A percentile compares a stretch with the other conserved stretches of the same genome.
These are phyloP conservation scores for Echinops telfairi DNA, from an alignment of 2,113 vertebrate species.

Conservation along the genomic window DNA sequence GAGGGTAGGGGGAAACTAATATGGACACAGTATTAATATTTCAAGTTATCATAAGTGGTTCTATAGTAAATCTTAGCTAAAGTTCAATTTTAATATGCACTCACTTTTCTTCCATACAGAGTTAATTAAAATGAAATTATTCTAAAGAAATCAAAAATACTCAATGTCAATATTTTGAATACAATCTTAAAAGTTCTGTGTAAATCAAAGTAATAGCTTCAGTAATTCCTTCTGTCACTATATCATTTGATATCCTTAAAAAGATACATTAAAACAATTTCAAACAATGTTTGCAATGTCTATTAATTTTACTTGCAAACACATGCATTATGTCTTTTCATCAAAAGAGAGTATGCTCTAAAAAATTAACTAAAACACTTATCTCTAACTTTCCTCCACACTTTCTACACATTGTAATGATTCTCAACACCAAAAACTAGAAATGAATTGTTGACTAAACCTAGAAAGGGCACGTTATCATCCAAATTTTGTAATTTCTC, in stretches of 20 bases:
- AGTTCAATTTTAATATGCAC: slow-evolving; percentile 21
- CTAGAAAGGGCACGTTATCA: neutral
- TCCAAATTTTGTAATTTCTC: neutral
- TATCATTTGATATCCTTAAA: slow-evolving; percentile 8
- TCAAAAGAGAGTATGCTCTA: neutral
- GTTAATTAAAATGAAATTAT: slow-evolving; percentile 55
- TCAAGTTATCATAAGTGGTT: slow-evolving; percentile 46
- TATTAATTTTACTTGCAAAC: slow-evolving; percentile 36
- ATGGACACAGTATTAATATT: neutral
- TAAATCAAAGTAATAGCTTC: slow-evolving; percentile 50
- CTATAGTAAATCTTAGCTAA: slow-evolving; percentile 46
- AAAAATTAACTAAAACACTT: slow-evolving; percentile 33
- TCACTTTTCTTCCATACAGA: neutral
- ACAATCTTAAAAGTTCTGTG: neutral
- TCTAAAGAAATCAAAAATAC: slow-evolving; percentile 47
- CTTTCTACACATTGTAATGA: neutral
- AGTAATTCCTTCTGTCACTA: slow-evolving; percentile 30
- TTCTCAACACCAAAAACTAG: neutral
- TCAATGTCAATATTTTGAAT: slow-evolving; percentile 2
- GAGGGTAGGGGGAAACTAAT: neutral
- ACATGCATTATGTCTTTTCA: slow-evolving; percentile 3
- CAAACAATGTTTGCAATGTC: neutral
- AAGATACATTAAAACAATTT: slow-evolving; percentile 47
- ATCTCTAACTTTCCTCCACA: neutral
- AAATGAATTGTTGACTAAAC: neutral